These are phyloP conservation scores for Nothura maculosa DNA, from an alignment of 2,797 vertebrate species.

Conservation along the genomic window DNA sequence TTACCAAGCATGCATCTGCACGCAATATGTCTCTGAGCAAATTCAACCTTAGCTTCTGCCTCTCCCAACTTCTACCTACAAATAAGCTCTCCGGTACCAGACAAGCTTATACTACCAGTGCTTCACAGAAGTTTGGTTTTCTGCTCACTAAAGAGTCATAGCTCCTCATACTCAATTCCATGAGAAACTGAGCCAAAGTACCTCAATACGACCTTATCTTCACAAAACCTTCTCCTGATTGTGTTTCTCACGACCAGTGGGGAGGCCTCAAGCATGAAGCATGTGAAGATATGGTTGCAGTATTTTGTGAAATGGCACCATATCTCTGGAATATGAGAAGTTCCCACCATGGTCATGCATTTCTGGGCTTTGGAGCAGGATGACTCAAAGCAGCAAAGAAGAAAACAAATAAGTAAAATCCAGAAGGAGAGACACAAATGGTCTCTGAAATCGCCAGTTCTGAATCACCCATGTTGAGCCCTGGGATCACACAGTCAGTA, in stretches of 20 bases:
- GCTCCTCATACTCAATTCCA: not conserved
- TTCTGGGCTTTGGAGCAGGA: fast-evolving
- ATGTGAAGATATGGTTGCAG: fast-evolving
- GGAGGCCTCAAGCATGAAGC: not conserved
- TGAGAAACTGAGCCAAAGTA: not conserved
- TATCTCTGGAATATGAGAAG: not conserved
- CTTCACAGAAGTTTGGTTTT: fast-evolving
- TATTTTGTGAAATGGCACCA: not conserved
- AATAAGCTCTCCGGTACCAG: not conserved
- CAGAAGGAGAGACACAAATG: fast-evolving
- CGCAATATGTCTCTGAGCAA: not conserved
- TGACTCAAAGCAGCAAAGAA: not conserved
- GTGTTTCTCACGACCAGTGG: not conserved
- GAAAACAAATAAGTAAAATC: not conserved
- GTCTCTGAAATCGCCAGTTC: not conserved
- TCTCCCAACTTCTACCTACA: not conserved
- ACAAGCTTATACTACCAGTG: not conserved
- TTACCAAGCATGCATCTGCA: not conserved
- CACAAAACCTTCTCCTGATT: fast-evolving
- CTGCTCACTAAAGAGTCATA: fast-evolving
- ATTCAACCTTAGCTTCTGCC: not conserved
- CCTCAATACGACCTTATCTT: not conserved
- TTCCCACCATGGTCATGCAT: not conserved
- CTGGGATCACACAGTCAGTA: not conserved
- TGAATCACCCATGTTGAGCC: not conserved